Base-by-base conservation (phyloP, 2,797 vertebrate genomes). In the Sebastes itinus region DNA sequence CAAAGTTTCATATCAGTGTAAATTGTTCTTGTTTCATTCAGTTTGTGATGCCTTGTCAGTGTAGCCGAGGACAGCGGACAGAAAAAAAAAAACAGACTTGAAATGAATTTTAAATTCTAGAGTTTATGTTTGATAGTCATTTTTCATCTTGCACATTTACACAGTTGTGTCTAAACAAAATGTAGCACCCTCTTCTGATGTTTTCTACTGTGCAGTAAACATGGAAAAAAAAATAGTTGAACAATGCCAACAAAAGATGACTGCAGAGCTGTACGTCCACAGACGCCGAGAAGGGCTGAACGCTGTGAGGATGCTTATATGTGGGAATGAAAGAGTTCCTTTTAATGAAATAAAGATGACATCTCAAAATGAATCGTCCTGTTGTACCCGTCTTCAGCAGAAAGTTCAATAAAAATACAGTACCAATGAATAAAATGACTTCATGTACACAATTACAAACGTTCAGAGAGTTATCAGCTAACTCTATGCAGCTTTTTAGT, bases 161-260 rank as follows among this genome's bases (percentile, higher is more conserved):
- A 86, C 87, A 80, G 74, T 81, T 75, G 76, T 93, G 86, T 93
- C 80, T 73, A 83, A 92, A 91, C 81, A 14, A 85, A 86, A 89
- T 77, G 83, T 90, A 89, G 87, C 82, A 71, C 58, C 54, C 63
- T 86, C 66, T 63, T 75, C 60, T 82, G 70, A 89, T 68, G 83
- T 90, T 92, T 94, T 89, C 87, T 94, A 93, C 80, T 81, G 85
- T 88, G 81, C 64, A 64, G 84, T 89, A 75, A 88, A 93, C 2
- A 49, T 67, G 63, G 69, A 5, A 66, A 46, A 23, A 23, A 59
- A 72, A 72, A 63, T 30, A 72, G 66, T 11, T 70, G 25, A 86
- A 75, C 66, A 25, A 80, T 35, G 64, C 61, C 59, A 84, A 72
- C 13, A 58, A 74, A 72, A 78, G 32, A 79, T 64, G 46, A 79